These are phyloP conservation scores for Trachelipus rathkii DNA, from an alignment of 1,140 invertebrate species.

Conservation along the genomic window DNA sequence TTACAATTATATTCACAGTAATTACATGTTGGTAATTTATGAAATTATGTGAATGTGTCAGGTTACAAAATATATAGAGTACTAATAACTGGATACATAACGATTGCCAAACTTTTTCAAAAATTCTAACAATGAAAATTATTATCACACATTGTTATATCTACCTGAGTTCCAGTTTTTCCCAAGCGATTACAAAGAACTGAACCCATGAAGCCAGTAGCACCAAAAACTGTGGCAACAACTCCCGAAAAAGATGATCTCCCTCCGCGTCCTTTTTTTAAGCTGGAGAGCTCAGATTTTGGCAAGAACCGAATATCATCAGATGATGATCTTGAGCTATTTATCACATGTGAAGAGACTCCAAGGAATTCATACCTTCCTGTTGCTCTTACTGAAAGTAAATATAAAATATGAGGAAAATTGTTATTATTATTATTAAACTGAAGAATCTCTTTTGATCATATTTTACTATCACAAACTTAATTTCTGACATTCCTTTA, in stretches of 20 bases:
- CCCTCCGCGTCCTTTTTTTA: slow-evolving; percentile 86
- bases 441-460: too few species aligned
- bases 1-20: too few species aligned
- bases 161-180: slow-evolving; percentile 76
- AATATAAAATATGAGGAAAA: neutral
- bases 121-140: neutral
- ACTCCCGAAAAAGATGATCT: slow-evolving; percentile 93
- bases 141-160: too few species aligned
- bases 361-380: slow-evolving; percentile 17
- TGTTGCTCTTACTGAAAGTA: slow-evolving; percentile 19
- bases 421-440: too few species aligned
- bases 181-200: slow-evolving; percentile 83
- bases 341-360: too few species aligned
- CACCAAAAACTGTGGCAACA: slow-evolving; percentile 95
- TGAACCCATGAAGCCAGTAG: slow-evolving; percentile 78
- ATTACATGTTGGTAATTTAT: too few species aligned
- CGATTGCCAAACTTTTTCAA: neutral
- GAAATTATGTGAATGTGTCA: neutral
- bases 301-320: slow-evolving; percentile 34
- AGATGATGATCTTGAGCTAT: too few species aligned
- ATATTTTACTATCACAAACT: too few species aligned
- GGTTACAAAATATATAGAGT: neutral
- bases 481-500: too few species aligned
- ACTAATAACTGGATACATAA: neutral
- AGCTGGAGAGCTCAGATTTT: slow-evolving; percentile 48